Evolutionary conservation across 2,888 invertebrate genomes (phyloP).

Genomic region (Ypsolopha sequella): DNA sequence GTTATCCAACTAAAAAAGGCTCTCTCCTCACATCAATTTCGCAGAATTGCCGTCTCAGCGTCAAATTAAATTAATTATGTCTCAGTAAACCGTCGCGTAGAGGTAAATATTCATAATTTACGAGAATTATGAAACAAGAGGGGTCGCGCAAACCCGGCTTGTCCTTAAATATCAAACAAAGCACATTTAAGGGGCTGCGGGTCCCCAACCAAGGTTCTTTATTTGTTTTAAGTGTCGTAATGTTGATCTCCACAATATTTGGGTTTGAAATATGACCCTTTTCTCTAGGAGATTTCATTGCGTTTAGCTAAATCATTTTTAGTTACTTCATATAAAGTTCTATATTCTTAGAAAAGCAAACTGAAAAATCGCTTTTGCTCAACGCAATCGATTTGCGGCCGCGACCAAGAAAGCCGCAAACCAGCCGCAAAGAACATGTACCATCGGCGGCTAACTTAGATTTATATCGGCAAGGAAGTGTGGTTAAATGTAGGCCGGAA

Average conservation of each 20-base stretch:
- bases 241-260: background rate
- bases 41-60: slow-evolving; percentile 45
- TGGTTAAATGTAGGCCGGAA: slow-evolving; percentile 55
- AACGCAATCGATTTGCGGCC: background rate
- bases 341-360: no score
- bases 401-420: background rate
- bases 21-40: slow-evolving; percentile 48
- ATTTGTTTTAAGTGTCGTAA: background rate
- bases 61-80: slow-evolving; percentile 61
- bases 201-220: background rate
- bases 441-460: slow-evolving; percentile 38
- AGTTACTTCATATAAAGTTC: no score
- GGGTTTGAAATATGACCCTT: no score
- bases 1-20: slow-evolving; percentile 16
- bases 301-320: no score
- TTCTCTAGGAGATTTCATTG: no score
- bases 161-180: slow-evolving; percentile 3
- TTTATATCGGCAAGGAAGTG: slow-evolving; percentile 52
- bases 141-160: slow-evolving; percentile 18
- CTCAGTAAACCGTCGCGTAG: slow-evolving; percentile 52
- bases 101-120: slow-evolving; percentile 64
- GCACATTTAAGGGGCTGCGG: slow-evolving; percentile 1
- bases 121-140: slow-evolving; percentile 46
- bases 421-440: background rate
- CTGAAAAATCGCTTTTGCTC: background rate